These are phyloP conservation scores for Margaritifera margaritifera DNA, from an alignment of 2,888 invertebrate genomes.

Conservation along the genomic window DNA sequence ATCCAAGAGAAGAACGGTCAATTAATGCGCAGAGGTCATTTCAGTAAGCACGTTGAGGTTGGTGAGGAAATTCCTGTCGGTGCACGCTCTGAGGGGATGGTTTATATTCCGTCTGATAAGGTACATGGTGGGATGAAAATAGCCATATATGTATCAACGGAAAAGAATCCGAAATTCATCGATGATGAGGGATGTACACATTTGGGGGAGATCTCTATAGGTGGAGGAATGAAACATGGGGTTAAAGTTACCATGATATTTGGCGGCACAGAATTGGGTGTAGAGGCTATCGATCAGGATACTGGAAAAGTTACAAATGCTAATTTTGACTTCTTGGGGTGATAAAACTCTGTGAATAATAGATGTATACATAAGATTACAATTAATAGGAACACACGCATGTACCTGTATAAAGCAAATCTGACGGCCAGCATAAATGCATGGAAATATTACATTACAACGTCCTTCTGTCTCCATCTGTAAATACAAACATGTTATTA, in stretches of 20 bases:
- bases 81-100: neutral
- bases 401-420: no score
- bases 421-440: no score
- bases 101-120: neutral
- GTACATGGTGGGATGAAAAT: neutral
- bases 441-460: no score
- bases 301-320: slow-evolving; percentile 20
- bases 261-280: slow-evolving; percentile 35
- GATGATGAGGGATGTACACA: slow-evolving; percentile 17
- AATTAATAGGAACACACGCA: no score
- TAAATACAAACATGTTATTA: no score
- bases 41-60: slow-evolving; percentile 21
- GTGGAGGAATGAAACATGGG: slow-evolving; percentile 20
- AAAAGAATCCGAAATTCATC: slow-evolving; percentile 16
- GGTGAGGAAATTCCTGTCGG: slow-evolving; percentile 13
- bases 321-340: slow-evolving; percentile 24
- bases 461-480: no score
- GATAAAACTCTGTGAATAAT: neutral
- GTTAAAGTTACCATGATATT: slow-evolving; percentile 25
- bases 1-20: neutral
- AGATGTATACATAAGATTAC: no score
- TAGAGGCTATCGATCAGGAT: slow-evolving; percentile 15
- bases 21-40: slow-evolving; percentile 3
- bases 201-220: slow-evolving; percentile 18
- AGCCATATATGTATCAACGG: slow-evolving; percentile 24